phyloP scores from a whole-genome alignment of 1,140 invertebrate species.

The Leptinotarsa undecemlineata region DNA sequence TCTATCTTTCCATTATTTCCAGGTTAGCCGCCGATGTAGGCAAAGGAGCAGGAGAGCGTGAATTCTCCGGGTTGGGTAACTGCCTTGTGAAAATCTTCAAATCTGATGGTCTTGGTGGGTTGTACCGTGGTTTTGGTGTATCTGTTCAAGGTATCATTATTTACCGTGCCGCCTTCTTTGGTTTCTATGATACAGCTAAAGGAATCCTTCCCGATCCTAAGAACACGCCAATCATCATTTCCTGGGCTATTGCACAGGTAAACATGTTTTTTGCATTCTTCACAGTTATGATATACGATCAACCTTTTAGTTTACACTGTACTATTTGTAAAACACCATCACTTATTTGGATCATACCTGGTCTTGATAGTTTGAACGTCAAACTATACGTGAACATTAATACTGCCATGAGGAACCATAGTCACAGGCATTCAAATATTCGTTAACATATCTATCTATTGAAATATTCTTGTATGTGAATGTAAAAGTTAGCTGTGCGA shows the following conservation, averaged over 20 bases:
- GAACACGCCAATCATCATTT: slow-evolving; percentile 75
- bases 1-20: slow-evolving; percentile 10
- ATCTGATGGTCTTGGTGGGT: slow-evolving; percentile 77
- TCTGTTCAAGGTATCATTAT: slow-evolving; percentile 89
- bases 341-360: no score
- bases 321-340: no score
- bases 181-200: slow-evolving; percentile 90
- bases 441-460: no score
- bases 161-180: slow-evolving; percentile 90
- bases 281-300: no score
- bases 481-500: no score
- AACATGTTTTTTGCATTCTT: slow-evolving; percentile 18
- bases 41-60: slow-evolving; percentile 72
- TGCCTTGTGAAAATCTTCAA: slow-evolving; percentile 84
- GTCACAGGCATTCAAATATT: no score
- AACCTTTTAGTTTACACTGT: no score
- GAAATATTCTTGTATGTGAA: no score
- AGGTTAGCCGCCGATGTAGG: slow-evolving; percentile 84
- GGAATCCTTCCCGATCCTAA: slow-evolving; percentile 83
- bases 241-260: slow-evolving; percentile 83
- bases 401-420: no score
- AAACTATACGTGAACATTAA: no score
- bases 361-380: no score
- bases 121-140: slow-evolving; percentile 89
- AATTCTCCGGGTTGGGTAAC: slow-evolving; percentile 82